Evolutionary conservation across 2,113 vertebrate species (phyloP).

Genomic region (Dendropsophus ebraccatus): DNA sequence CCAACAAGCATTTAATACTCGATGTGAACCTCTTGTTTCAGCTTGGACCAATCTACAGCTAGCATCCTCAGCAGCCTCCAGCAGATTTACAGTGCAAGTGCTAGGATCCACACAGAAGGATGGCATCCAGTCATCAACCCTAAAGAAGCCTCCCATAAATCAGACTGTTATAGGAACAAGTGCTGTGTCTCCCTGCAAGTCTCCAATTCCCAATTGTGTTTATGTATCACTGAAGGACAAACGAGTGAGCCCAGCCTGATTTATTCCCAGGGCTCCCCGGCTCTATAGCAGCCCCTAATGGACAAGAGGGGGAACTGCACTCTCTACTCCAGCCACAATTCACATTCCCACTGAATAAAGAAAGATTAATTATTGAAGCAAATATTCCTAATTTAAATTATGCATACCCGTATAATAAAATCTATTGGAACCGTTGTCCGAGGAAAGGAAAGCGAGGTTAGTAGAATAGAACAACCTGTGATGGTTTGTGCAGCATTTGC

Average conservation of each 20-base stretch:
- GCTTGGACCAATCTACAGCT: conserved; percentile 73
- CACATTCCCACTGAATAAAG: conserved; percentile 45
- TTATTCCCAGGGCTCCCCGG: conserved; percentile 69
- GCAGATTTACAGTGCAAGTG: conserved; percentile 62
- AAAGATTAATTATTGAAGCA: conserved; percentile 63
- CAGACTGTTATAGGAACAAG: conserved; percentile 26
- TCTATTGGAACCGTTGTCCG: conserved; percentile 13
- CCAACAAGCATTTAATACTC: conserved; percentile 51
- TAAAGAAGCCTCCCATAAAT: neutral
- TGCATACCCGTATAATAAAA: conserved; percentile 49
- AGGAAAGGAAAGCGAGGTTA: neutral
- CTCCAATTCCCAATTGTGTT: conserved; percentile 70
- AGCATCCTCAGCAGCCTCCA: conserved; percentile 71
- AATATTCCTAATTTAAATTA: conserved; percentile 60
- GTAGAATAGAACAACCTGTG: neutral
- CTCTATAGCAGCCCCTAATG: conserved; percentile 77
- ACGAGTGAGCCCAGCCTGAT: conserved; percentile 65
- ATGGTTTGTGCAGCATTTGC: neutral
- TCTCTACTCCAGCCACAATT: conserved; percentile 1
- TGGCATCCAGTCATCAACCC: neutral
- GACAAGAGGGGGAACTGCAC: conserved; percentile 71
- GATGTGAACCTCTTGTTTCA: conserved; percentile 61
- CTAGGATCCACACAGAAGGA: conserved; percentile 20
- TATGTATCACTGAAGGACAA: conserved; percentile 69
- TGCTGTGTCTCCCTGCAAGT: conserved; percentile 69